Conservation (phyloP, 2,888 invertebrate species). For the Pogonocherus hispidulus region DNA sequence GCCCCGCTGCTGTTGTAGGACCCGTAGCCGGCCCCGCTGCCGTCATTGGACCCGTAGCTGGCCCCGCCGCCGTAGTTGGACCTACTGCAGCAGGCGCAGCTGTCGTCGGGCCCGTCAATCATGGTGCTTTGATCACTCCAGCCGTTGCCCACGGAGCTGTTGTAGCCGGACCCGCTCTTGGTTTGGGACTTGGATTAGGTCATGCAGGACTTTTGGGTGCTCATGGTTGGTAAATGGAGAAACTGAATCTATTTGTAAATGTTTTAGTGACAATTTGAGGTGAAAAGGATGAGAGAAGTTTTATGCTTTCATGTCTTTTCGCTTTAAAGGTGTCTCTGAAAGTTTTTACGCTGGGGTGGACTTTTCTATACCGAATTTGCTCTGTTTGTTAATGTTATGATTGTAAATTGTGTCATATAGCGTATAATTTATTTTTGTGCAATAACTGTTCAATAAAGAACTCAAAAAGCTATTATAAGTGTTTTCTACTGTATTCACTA, state of each 20-base stretch:
- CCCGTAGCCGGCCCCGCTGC: conserved; percentile 7
- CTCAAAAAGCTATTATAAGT: neutral
- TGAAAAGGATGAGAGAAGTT: conserved; percentile 1
- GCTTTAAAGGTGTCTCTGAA: conserved; percentile 17
- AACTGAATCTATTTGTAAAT: conserved; percentile 3
- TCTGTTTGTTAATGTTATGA: neutral
- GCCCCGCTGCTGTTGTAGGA: conserved; percentile 9
- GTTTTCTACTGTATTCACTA: no score
- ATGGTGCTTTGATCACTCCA: conserved; percentile 26
- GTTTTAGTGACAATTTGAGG: conserved; percentile 20
- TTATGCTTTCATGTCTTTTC: neutral
- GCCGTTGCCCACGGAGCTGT: conserved; percentile 24
- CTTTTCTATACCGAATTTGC: neutral
- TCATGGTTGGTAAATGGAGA: conserved; percentile 21
- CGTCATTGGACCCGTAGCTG: conserved; percentile 2
- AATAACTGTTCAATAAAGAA: conserved; percentile 28
- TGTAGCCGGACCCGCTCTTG: conserved; percentile 21
- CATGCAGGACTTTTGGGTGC: conserved; percentile 13
- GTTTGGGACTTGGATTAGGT: conserved; percentile 7
- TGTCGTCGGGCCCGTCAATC: conserved; percentile 18
- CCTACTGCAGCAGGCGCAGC: conserved; percentile 1
- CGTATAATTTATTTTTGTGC: conserved; percentile 16
- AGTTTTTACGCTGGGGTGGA: conserved; percentile 28
- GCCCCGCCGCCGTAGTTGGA: conserved; percentile 11
- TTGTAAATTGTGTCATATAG: conserved; percentile 27